Evolutionary conservation across 2,888 invertebrate species (phyloP).

Genomic region (Chirona hameri): DNA sequence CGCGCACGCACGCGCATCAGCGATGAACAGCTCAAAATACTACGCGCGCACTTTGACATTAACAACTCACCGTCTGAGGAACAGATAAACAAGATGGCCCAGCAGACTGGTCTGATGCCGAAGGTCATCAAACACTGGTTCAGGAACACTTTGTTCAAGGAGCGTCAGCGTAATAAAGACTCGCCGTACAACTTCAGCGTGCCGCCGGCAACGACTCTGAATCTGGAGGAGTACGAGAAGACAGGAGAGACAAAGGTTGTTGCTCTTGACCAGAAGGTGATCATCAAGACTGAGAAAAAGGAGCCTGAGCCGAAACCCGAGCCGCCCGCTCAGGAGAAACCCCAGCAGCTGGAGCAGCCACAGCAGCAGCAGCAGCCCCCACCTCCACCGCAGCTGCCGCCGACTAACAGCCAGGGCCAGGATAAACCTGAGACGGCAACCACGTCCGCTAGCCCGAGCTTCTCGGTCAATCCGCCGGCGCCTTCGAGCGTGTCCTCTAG

Average conservation of each 20-base stretch:
- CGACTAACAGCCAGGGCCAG: constrained; percentile 42
- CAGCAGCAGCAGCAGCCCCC: constrained; percentile 37
- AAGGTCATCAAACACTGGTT: constrained; percentile 99
- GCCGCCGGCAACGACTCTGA: constrained; percentile 90
- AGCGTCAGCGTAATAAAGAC: constrained; percentile 97
- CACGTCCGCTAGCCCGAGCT: neutral
- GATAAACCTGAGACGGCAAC: constrained; percentile 35
- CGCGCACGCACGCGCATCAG: constrained; percentile 97
- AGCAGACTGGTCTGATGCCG: constrained; percentile 92
- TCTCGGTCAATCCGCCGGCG: neutral
- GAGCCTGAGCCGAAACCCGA: constrained; percentile 30
- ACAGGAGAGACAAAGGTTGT: constrained; percentile 83
- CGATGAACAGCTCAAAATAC: constrained; percentile 95
- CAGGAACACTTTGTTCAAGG: constrained; percentile 96
- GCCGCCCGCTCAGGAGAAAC: constrained; percentile 52
- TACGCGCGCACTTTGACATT: constrained; percentile 97
- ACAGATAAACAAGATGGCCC: constrained; percentile 97
- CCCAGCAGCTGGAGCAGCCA: constrained; percentile 39
- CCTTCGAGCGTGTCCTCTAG: neutral
- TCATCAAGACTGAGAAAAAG: constrained; percentile 42
- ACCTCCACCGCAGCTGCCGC: constrained; percentile 51
- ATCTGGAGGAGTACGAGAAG: constrained; percentile 96
- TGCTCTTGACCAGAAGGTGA: constrained; percentile 39
- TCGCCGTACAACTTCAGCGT: constrained; percentile 99
- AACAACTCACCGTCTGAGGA: constrained; percentile 99